Conservation (phyloP, 2,113 vertebrate genomes). For the cat (Felis catus) region DNA sequence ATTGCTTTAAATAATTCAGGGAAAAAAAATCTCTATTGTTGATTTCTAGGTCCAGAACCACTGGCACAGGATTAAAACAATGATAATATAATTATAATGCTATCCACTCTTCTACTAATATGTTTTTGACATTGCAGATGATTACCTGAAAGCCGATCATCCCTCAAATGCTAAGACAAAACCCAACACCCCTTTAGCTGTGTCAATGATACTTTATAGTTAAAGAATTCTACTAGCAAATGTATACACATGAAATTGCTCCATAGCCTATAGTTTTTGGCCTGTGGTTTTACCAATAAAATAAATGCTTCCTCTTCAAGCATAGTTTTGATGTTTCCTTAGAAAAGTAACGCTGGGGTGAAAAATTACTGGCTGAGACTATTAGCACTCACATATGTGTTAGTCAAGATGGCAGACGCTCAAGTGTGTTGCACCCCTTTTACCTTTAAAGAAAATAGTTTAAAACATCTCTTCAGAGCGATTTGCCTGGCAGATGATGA, state of each 20-base stretch:
- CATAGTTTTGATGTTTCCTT: not conserved
- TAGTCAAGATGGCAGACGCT: not conserved
- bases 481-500: not conserved
- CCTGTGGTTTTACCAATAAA: not conserved
- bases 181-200: not conserved
- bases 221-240: not conserved
- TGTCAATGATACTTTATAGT: not conserved
- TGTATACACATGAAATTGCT: not conserved
- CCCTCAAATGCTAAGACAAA: not conserved
- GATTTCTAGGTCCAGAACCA: not conserved
- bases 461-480: not conserved
- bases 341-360: not conserved
- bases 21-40: not conserved
- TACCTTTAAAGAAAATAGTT: not conserved
- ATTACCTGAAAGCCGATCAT: not conserved
- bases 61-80: not conserved
- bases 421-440: not conserved
- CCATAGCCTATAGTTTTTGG: not conserved
- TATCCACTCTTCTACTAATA: not conserved
- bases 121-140: not conserved
- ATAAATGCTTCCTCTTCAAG: not conserved
- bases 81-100: not conserved
- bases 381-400: not conserved
- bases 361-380: not conserved
- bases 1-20: not conserved